phyloP scores from a whole-genome alignment of 92 coral and sea anemone species.

The Epizoanthus fatuus region DNA sequence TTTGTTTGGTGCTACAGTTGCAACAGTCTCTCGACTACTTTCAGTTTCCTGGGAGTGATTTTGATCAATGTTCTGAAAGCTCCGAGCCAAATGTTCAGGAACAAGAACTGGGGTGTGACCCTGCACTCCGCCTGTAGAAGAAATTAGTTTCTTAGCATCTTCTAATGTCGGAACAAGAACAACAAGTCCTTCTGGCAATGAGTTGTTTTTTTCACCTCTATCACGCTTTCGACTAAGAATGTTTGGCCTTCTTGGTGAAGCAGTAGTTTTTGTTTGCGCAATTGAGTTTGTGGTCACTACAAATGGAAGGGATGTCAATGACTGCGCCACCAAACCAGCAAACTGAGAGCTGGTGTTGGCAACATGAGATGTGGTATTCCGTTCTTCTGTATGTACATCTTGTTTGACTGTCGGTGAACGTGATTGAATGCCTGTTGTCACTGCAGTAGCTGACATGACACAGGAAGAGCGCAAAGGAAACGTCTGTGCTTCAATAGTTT shows the following conservation, averaged over 20 bases:
- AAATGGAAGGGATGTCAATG: conserved; percentile 36
- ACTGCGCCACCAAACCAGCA: conserved; percentile 11
- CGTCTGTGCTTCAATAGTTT: neutral
- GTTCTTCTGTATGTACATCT: conserved; percentile 11
- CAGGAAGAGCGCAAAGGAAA: neutral
- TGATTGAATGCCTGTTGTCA: neutral
- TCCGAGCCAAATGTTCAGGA: conserved; percentile 75
- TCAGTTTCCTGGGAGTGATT: conserved; percentile 19
- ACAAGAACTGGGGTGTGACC: conserved; percentile 88
- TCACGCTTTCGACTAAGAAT: conserved; percentile 78
- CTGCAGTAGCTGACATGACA: neutral
- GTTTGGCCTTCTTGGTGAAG: conserved; percentile 83
- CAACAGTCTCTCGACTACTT: neutral
- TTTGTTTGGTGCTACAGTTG: conserved; percentile 1
- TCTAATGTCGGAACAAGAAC: conserved; percentile 94
- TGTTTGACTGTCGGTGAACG: neutral
- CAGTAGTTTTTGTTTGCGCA: conserved; percentile 43
- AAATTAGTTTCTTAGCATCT: conserved; percentile 86
- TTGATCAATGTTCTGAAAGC: conserved; percentile 23
- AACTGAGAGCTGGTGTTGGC: conserved; percentile 18
- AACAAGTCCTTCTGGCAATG: conserved; percentile 88
- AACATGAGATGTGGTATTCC: neutral
- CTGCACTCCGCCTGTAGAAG: conserved; percentile 79
- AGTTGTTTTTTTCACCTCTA: conserved; percentile 67
- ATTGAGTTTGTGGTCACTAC: conserved; percentile 66